Evolutionary conservation across 2,888 invertebrate genomes (phyloP).

Genomic region (Acrobasis repandana): DNA sequence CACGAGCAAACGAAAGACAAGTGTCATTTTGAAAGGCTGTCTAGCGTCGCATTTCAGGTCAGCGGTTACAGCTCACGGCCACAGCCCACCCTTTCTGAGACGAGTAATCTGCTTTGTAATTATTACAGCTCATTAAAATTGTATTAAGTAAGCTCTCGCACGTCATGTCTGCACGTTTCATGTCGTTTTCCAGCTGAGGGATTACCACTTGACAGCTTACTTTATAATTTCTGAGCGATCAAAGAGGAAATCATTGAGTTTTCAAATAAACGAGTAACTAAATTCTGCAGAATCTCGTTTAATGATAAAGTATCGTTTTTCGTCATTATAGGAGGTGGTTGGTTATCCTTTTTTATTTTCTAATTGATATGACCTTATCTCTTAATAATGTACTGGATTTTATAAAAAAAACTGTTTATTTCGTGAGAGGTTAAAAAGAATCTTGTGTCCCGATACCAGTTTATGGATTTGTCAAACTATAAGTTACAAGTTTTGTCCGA

Average conservation of each 20-base stretch:
- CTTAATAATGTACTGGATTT: too few species aligned
- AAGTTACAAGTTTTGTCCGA: slow-evolving; percentile 6
- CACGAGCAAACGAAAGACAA: neutral
- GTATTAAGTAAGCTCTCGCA: slow-evolving; percentile 44
- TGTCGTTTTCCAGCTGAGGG: neutral
- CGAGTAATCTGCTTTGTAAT: slow-evolving; percentile 64
- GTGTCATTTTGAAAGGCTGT: neutral
- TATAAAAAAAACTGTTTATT: neutral
- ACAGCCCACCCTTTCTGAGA: slow-evolving; percentile 45
- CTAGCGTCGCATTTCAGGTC: neutral
- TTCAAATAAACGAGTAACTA: neutral
- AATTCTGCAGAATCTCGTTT: too few species aligned
- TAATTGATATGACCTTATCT: too few species aligned
- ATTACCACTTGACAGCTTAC: slow-evolving; percentile 9
- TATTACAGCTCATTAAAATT: slow-evolving; percentile 67
- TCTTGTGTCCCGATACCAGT: neutral
- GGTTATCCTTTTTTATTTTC: too few species aligned
- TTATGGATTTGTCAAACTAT: slow-evolving; percentile 4
- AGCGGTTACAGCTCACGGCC: slow-evolving; percentile 36
- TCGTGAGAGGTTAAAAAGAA: neutral
- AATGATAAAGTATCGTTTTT: too few species aligned
- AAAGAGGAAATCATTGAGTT: neutral
- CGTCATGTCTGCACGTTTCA: slow-evolving; percentile 24
- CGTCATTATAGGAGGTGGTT: too few species aligned
- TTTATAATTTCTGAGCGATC: neutral